Conservation (phyloP, 2,888 invertebrate species). For the Volucella inflata region DNA sequence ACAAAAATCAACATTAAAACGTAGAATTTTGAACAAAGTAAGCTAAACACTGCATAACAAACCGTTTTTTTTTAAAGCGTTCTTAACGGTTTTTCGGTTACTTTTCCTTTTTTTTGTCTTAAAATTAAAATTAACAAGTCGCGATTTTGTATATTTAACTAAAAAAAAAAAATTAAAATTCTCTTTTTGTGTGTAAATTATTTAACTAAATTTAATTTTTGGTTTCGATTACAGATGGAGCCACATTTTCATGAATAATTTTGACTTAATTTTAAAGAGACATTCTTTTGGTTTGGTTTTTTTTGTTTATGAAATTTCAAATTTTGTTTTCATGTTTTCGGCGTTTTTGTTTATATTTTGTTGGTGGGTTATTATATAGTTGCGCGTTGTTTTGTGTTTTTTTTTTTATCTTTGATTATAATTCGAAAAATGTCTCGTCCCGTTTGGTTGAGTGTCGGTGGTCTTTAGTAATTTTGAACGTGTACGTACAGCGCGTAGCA, state of each 20-base stretch:
- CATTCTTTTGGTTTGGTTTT: conserved; percentile 15
- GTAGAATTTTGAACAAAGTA: conserved; percentile 9
- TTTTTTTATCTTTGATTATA: conserved; percentile 16
- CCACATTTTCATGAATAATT: conserved; percentile 59
- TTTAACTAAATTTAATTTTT: conserved; percentile 58
- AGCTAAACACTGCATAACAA: conserved; percentile 8
- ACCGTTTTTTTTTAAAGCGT: conserved; percentile 5
- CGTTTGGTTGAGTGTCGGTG: conserved; percentile 29
- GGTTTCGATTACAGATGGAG: conserved; percentile 74
- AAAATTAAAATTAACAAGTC: conserved; percentile 41
- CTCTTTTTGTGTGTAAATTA: conserved; percentile 29
- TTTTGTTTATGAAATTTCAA: conserved; percentile 32
- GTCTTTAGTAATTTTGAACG: conserved; percentile 52
- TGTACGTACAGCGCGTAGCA: conserved; percentile 73
- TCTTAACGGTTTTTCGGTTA: conserved; percentile 1
- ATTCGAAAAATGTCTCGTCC: not conserved
- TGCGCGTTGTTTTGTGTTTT: conserved; percentile 36
- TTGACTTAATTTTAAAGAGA: not conserved
- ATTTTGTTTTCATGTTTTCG: not conserved
- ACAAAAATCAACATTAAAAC: conserved; percentile 43
- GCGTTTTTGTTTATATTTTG: no score
- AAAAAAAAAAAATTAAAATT: conserved; percentile 5
- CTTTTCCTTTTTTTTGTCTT: not conserved
- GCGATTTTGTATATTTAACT: conserved; percentile 53
- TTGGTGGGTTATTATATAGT: not conserved